Evolutionary conservation across 2,888 invertebrate genomes (phyloP).

Genomic region (Meiosimyza platycephala): DNA sequence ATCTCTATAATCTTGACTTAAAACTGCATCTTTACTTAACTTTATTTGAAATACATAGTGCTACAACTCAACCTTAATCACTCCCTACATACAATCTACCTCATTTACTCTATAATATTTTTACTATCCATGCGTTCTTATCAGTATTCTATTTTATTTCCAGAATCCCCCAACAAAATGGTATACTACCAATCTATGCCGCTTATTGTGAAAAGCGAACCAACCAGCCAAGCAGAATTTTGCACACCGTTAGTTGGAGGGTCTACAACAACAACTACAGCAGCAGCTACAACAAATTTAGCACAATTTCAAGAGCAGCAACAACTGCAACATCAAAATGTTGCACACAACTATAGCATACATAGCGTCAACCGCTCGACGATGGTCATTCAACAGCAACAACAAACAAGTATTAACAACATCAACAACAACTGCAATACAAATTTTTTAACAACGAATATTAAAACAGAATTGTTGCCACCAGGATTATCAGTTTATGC

Average conservation of each 20-base stretch:
- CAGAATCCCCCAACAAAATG: constrained; percentile 64
- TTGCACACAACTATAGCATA: constrained; percentile 9
- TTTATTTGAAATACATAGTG: too few species aligned
- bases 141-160: constrained; percentile 54
- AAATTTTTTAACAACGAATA: constrained; percentile 41
- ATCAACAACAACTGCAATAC: constrained; percentile 43
- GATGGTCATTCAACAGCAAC: constrained; percentile 47
- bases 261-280: constrained; percentile 38
- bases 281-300: neutral
- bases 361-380: constrained; percentile 47
- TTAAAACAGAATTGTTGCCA: constrained; percentile 52
- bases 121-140: too few species aligned
- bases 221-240: constrained; percentile 60
- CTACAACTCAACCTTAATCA: too few species aligned
- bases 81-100: too few species aligned
- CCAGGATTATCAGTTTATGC: constrained; percentile 44
- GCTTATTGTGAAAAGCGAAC: constrained; percentile 66
- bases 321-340: constrained; percentile 28
- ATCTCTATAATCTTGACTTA: too few species aligned
- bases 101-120: too few species aligned
- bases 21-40: too few species aligned
- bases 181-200: constrained; percentile 66
- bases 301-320: constrained; percentile 29
- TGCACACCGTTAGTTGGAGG: constrained; percentile 55
- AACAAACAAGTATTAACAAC: constrained; percentile 39